A percentile compares a stretch with the other conserved stretches of the same genome.
Evolutionary conservation across 1,140 invertebrate species (phyloP).

Genomic region (Macrobrachium nipponense): DNA sequence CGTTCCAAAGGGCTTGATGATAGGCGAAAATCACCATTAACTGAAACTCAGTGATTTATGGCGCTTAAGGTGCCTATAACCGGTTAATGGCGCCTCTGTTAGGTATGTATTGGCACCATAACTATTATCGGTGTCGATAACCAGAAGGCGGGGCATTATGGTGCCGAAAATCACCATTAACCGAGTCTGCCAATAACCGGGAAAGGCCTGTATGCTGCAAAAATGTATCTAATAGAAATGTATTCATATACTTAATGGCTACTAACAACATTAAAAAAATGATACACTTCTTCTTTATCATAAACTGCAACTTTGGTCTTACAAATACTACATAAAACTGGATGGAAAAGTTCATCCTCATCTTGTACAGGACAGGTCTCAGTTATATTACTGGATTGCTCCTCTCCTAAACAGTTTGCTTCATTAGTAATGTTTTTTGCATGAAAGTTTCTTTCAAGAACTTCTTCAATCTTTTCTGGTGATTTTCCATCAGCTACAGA

Average conservation of each 20-base stretch:
- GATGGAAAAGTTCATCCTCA: conserved; percentile 70
- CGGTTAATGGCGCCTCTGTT: too few relatives aligned
- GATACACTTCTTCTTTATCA: conserved; percentile 76
- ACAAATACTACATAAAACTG: conserved; percentile 74
- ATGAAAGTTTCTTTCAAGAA: too few relatives aligned
- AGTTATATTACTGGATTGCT: background rate
- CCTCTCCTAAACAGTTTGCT: conserved; percentile 42
- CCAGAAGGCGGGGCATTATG: too few relatives aligned
- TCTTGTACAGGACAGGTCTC: background rate
- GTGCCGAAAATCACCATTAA: too few relatives aligned
- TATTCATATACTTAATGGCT: conserved; percentile 68
- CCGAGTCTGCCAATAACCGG: too few relatives aligned
- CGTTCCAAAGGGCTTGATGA: too few relatives aligned
- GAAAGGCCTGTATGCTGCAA: too few relatives aligned
- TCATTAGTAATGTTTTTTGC: background rate
- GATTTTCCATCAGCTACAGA: background rate
- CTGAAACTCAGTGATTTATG: too few relatives aligned
- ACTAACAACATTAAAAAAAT: conserved; percentile 78
- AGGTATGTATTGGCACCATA: too few relatives aligned
- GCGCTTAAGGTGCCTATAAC: too few relatives aligned
- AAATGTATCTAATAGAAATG: conserved; percentile 14
- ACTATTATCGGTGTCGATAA: too few relatives aligned
- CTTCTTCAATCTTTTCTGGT: background rate
- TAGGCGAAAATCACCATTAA: too few relatives aligned
- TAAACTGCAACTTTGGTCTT: conserved; percentile 75